phyloP scores from a whole-genome alignment of 2,113 vertebrate species.

The Drymodes brunneopygia region DNA sequence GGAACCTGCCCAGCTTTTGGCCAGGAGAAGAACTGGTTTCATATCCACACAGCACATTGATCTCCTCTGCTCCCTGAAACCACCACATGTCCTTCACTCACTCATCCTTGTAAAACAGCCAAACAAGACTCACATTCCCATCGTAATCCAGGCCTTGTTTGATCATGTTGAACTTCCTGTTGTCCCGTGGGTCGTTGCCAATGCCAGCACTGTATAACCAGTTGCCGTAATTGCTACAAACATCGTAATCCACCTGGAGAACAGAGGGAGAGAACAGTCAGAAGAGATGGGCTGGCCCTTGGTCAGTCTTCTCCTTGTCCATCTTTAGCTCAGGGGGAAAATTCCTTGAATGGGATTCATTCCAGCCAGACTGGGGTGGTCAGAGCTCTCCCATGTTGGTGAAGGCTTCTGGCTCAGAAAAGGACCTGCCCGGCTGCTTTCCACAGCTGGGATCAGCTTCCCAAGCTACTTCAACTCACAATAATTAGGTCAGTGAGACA shows the following conservation, averaged over 20 bases:
- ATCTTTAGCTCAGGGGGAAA: not conserved
- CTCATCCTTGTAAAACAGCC: not conserved
- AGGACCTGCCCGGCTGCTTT: not conserved
- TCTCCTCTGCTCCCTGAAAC: not conserved
- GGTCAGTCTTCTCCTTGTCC: not conserved
- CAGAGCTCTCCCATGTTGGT: not conserved
- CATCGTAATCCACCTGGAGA: conserved; percentile 76
- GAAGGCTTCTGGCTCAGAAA: not conserved
- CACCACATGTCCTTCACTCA: not conserved
- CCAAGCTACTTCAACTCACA: not conserved
- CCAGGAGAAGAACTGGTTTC: not conserved
- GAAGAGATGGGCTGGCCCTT: not conserved
- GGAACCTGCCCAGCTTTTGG: not conserved
- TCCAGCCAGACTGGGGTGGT: not conserved
- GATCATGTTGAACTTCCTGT: conserved; percentile 83
- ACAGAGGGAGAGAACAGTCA: not conserved
- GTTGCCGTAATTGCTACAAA: conserved; percentile 84
- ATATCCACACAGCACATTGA: not conserved
- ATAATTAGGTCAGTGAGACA: not conserved
- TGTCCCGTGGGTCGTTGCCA: conserved; percentile 81
- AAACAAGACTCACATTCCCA: conserved; percentile 55
- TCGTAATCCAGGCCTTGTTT: conserved; percentile 84
- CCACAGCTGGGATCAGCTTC: not conserved
- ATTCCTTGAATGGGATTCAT: not conserved
- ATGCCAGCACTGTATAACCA: conserved; percentile 81